Evolutionary conservation across 1,140 invertebrate species (phyloP).

Genomic region (Drosophila athabasca): DNA sequence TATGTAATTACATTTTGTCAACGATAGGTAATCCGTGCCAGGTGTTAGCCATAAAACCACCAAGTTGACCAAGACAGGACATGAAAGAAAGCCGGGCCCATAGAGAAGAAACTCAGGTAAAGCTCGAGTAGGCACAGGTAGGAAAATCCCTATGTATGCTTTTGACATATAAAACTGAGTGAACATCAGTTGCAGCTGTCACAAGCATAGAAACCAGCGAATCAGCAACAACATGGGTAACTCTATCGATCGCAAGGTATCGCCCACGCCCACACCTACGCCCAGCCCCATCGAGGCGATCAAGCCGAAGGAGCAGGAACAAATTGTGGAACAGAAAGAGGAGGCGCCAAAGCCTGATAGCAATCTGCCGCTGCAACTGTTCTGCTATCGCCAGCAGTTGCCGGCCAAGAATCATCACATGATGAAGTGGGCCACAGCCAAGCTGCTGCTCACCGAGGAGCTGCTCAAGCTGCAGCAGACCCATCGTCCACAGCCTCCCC

Average conservation of each 20-base stretch:
- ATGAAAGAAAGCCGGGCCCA: background rate
- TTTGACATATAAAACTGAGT: slow-evolving; percentile 42
- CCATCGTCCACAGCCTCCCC: slow-evolving; percentile 1
- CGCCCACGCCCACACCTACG: slow-evolving; percentile 6
- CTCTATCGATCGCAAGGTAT: slow-evolving; percentile 41
- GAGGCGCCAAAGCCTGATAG: background rate
- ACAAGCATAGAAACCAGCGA: slow-evolving; percentile 38
- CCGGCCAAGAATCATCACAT: slow-evolving; percentile 53
- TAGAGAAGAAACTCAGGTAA: slow-evolving; percentile 25
- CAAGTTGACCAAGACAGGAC: background rate
- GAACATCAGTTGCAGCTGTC: slow-evolving; percentile 46
- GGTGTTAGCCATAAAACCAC: slow-evolving; percentile 41
- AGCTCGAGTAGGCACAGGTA: slow-evolving; percentile 17
- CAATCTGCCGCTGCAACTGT: slow-evolving; percentile 56
- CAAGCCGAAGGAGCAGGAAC: slow-evolving; percentile 7
- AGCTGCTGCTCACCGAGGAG: slow-evolving; percentile 69
- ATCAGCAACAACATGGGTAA: slow-evolving; percentile 52
- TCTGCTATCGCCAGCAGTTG: slow-evolving; percentile 65
- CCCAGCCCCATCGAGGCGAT: background rate
- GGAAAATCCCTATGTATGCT: background rate
- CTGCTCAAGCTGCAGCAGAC: slow-evolving; percentile 51
- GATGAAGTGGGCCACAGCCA: slow-evolving; percentile 70
- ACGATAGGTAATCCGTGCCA: slow-evolving; percentile 43
- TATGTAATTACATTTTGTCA: slow-evolving; percentile 16
- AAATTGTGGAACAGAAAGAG: background rate